Evolutionary conservation across 2,113 vertebrate genomes (phyloP).

Genomic region (Bostrychus sinensis): DNA sequence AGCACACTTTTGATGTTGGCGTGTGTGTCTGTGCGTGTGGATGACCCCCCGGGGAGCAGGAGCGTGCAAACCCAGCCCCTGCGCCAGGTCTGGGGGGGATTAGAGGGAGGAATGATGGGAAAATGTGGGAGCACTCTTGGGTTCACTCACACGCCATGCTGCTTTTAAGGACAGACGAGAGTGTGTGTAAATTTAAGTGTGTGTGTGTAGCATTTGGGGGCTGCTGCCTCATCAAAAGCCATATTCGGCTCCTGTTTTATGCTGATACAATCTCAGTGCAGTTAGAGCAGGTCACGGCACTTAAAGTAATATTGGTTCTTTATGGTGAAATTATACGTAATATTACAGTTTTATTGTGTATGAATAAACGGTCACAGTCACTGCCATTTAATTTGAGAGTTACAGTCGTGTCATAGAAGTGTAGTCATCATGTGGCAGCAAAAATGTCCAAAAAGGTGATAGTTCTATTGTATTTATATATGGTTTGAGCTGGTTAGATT

Average conservation of each 20-base stretch:
- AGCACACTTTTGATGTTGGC: conserved; percentile 24
- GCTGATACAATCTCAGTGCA: conserved; percentile 54
- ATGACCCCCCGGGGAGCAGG: conserved; percentile 47
- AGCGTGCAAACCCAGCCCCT: conserved; percentile 71
- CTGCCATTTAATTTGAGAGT: not conserved
- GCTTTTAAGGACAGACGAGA: conserved; percentile 67
- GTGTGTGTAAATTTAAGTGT: conserved; percentile 28
- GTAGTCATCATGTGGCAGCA: not conserved
- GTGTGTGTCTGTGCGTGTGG: conserved; percentile 23
- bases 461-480: too few relatives aligned
- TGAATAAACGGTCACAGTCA: conserved; percentile 32
- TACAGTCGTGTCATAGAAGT: not conserved
- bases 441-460: not conserved
- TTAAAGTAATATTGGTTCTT: conserved; percentile 16
- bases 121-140: conserved; percentile 74
- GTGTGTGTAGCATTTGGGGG: conserved; percentile 26
- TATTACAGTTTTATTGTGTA: conserved; percentile 34
- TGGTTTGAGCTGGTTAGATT: too few relatives aligned
- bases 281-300: conserved; percentile 18
- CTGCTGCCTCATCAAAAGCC: conserved; percentile 66
- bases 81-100: conserved; percentile 74
- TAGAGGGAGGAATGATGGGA: conserved; percentile 75
- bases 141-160: conserved; percentile 71
- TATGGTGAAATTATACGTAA: conserved; percentile 19
- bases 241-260: conserved; percentile 44